Base-by-base conservation (phyloP, 2,113 vertebrate species). In the Cyanoramphus novaezelandiae region DNA sequence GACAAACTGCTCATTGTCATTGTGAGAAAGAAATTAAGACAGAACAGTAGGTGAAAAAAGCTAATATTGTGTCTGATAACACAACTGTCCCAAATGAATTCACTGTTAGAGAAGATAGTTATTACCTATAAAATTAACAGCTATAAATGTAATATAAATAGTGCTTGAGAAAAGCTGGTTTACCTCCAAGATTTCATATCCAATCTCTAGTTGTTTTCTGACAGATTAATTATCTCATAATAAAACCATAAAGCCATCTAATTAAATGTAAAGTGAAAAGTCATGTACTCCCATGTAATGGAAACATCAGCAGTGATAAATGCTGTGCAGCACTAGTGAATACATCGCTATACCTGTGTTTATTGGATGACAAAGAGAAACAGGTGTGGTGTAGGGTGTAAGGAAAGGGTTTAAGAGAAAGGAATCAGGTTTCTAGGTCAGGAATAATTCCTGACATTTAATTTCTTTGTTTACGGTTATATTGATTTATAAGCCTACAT, bases 261-360 rank as follows among this genome's bases (percentile, higher is more conserved):
- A 95, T 95, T 92, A 95, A 91, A 88, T 68, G 15, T 65, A 53
- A 92, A 95, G 41, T 85, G 63, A 71, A 83, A 95, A 96, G n/a
- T 29, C 8, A 2, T 79, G 82, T 65, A 64, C 74, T 84, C 77
- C 44, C 57, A 65, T 82, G 57, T 60, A 93, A 86, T 72, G 44
- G 78, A 82, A 96, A 69, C 44, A 82, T 83, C 69, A 92, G 52
- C 82, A 92, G 72, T 79, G 77, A 78, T 76, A 92, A 86, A 81
- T 72, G 21, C 18, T 10, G 16, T 27, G 55, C 72, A 93, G 88
- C 80, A 94, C 72, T 37, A 82, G 11, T 33, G 59, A 76, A 69
- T 52, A 62, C 43, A 49, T 57, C 68, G 47, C 47, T 84, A 37
- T 90, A 86, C 50, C 86, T 79, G 37, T 64, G 62, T 62, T 92